Conservation (phyloP, 2,113 vertebrate species). For the Hippocampus zosterae region DNA sequence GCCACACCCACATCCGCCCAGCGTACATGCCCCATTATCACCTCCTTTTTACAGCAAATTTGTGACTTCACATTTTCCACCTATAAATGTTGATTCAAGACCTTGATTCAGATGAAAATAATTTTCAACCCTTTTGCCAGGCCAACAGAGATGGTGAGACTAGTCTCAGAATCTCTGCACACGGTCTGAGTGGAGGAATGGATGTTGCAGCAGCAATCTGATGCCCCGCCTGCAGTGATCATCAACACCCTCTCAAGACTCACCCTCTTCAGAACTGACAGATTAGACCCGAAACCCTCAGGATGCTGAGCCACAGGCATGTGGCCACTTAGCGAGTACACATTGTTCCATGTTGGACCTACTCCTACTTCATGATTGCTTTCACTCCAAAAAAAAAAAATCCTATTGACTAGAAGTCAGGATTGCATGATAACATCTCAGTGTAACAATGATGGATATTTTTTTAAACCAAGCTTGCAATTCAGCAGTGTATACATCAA, state of each 20-base stretch:
- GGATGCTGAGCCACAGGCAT: conserved; percentile 24
- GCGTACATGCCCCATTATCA: neutral
- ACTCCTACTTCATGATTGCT: neutral
- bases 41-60: neutral
- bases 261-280: conserved; percentile 19
- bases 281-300: conserved; percentile 27
- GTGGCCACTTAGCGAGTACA: conserved; percentile 24
- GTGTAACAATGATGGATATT: neutral
- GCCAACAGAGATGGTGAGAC: neutral
- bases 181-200: conserved; percentile 30
- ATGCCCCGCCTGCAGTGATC: conserved; percentile 13
- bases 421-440: neutral
- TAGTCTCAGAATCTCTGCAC: conserved; percentile 3
- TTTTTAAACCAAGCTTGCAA: neutral
- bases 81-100: no score
- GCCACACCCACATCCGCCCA: neutral
- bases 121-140: no score
- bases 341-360: conserved; percentile 13
- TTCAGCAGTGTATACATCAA: neutral
- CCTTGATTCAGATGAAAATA: no score
- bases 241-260: conserved; percentile 13
- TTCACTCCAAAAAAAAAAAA: no score
- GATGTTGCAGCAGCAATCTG: conserved; percentile 7
- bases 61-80: neutral
- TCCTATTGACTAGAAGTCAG: neutral